phyloP scores from a whole-genome alignment of 2,888 invertebrate genomes.

The Nipponacmea schrenckii region DNA sequence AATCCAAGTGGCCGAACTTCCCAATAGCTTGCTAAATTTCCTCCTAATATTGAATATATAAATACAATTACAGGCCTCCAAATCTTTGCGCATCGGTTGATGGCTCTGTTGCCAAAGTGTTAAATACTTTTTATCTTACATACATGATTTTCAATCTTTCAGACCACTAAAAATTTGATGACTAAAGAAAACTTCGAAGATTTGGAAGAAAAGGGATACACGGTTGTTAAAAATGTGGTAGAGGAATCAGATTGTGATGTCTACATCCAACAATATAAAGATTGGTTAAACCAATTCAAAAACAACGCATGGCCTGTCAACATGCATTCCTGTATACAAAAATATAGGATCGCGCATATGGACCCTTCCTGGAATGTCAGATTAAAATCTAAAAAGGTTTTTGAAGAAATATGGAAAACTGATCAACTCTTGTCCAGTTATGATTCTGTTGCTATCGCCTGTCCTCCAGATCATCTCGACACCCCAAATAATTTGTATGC shows the following conservation, averaged over 20 bases:
- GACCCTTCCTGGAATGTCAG: slow-evolving; percentile 53
- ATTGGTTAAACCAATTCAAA: slow-evolving; percentile 47
- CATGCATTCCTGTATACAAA: slow-evolving; percentile 47
- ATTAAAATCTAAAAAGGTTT: slow-evolving; percentile 49
- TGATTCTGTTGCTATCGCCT: slow-evolving; percentile 58
- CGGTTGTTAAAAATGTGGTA: slow-evolving; percentile 45
- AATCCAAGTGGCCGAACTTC: too few relatives aligned
- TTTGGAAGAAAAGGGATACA: slow-evolving; percentile 45
- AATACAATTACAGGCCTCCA: too few relatives aligned
- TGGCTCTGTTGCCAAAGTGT: too few relatives aligned
- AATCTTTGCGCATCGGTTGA: too few relatives aligned
- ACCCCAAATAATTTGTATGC: slow-evolving; percentile 22
- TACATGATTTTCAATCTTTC: too few relatives aligned
- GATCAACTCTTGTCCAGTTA: slow-evolving; percentile 54
- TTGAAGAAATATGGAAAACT: slow-evolving; percentile 56
- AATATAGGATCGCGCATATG: slow-evolving; percentile 50
- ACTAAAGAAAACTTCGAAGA: slow-evolving; percentile 31
- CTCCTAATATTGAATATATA: too few relatives aligned
- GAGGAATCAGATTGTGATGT: slow-evolving; percentile 40
- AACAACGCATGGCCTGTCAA: slow-evolving; percentile 41
- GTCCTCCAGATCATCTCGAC: slow-evolving; percentile 50
- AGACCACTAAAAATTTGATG: slow-evolving; percentile 22
- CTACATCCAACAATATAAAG: slow-evolving; percentile 37
- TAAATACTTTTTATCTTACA: too few relatives aligned
- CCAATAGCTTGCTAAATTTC: too few relatives aligned